These are phyloP conservation scores for Paelopatides confundens DNA, from an alignment of 53 echinoderm and acorn worm genomes.

Conservation along the genomic window DNA sequence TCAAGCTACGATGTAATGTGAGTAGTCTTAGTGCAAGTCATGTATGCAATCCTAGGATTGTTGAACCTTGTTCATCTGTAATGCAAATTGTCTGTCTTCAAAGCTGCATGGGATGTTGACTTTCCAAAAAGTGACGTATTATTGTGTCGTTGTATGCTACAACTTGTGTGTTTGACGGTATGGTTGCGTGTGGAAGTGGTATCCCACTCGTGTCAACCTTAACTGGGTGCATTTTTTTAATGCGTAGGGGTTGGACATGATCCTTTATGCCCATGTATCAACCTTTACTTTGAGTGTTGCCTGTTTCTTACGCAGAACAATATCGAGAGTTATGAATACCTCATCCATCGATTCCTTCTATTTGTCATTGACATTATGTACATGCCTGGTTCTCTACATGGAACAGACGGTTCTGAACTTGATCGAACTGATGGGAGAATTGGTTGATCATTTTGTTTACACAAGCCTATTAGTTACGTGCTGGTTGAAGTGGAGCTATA, in stretches of 20 bases:
- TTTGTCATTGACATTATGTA: no score
- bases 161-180: constrained; percentile 19
- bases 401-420: no score
- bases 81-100: not conserved
- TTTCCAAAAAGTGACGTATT: constrained; percentile 59
- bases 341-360: constrained; percentile 11
- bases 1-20: not conserved
- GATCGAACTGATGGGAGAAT: no score
- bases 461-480: no score
- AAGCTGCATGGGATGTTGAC: no score
- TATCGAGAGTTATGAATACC: constrained; percentile 41
- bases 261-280: constrained; percentile 59
- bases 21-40: not conserved
- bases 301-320: constrained; percentile 23
- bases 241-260: constrained; percentile 64
- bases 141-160: constrained; percentile 65
- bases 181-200: constrained; percentile 10
- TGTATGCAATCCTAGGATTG: constrained; percentile 22
- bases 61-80: constrained; percentile 12
- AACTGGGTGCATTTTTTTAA: constrained; percentile 59
- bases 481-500: no score
- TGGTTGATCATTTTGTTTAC: no score
- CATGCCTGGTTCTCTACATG: no score
- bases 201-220: constrained; percentile 19
- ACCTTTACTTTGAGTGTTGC: constrained; percentile 56